A percentile compares a stretch with the other conserved stretches of the same genome.
phyloP scores from a whole-genome alignment of 1,140 invertebrate genomes.

The Plectrocnemia conspersa region DNA sequence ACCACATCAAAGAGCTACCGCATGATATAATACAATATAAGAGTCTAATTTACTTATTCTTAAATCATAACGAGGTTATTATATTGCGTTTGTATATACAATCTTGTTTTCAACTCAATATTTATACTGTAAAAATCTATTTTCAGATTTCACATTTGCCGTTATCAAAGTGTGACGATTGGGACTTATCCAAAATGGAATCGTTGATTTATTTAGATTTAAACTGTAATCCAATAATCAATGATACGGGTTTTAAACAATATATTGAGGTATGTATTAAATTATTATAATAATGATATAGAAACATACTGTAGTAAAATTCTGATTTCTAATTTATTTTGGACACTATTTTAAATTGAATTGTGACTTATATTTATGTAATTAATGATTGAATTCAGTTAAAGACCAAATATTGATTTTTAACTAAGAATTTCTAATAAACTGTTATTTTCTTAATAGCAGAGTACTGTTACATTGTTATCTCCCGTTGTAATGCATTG shows the following conservation, averaged over 20 bases:
- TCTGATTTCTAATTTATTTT: too few species aligned
- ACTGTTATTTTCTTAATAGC: too few species aligned
- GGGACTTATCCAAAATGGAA: slow-evolving; percentile 19
- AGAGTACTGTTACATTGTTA: too few species aligned
- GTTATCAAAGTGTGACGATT: slow-evolving; percentile 1
- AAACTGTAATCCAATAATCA: slow-evolving; percentile 7
- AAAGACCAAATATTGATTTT: too few species aligned
- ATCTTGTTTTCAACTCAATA: neutral
- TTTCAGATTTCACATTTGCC: slow-evolving; percentile 18
- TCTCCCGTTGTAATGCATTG: too few species aligned
- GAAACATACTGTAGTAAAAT: too few species aligned
- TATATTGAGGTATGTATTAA: slow-evolving; percentile 18
- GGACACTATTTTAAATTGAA: too few species aligned
- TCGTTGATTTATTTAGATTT: slow-evolving; percentile 10
- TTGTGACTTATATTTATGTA: too few species aligned
- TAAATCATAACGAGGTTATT: slow-evolving; percentile 13
- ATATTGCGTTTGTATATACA: neutral
- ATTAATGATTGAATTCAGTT: too few species aligned
- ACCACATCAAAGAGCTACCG: slow-evolving; percentile 10
- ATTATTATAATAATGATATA: too few species aligned
- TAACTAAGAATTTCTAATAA: too few species aligned
- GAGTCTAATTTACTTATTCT: slow-evolving; percentile 5
- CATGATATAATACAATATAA: slow-evolving; percentile 11
- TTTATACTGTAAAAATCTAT: too few species aligned
- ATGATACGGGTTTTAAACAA: slow-evolving; percentile 13